A percentile compares a stretch with the other conserved stretches of the same genome.
phyloP scores from a whole-genome alignment of 2,113 vertebrate genomes.

The Panthera uncia region DNA sequence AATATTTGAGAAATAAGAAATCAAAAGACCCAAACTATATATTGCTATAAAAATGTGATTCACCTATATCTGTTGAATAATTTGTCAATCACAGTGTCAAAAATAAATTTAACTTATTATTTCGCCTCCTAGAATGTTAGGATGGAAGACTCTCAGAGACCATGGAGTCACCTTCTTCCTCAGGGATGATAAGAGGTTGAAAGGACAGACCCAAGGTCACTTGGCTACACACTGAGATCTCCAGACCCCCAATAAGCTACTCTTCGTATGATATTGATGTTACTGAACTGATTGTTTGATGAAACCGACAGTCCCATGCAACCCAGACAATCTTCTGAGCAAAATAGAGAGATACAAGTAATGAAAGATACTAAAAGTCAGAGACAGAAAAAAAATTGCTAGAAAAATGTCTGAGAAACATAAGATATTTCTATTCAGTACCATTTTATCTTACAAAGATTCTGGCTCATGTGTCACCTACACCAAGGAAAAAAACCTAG shows the following conservation, averaged over 20 bases:
- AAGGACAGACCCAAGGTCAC: not conserved
- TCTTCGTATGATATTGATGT: not conserved
- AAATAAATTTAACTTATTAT: slow-evolving; percentile 5
- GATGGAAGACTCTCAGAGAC: not conserved
- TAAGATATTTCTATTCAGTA: not conserved
- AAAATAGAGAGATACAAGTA: not conserved
- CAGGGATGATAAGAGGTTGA: too few relatives aligned
- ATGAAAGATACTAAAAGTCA: not conserved
- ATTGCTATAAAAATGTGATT: not conserved
- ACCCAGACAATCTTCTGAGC: not conserved
- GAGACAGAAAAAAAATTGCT: not conserved
- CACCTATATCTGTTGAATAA: not conserved
- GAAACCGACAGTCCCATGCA: not conserved
- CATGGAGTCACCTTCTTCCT: not conserved
- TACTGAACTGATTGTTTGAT: not conserved
- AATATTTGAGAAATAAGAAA: slow-evolving; percentile 29
- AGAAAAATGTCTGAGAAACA: not conserved
- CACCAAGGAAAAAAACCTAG: not conserved
- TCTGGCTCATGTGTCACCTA: not conserved
- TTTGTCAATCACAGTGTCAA: not conserved
- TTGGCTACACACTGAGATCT: not conserved
- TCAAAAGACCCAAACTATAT: not conserved
- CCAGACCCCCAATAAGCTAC: not conserved
- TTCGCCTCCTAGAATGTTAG: not conserved
- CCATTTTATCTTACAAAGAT: not conserved